Percentiles rank a stretch among this genome's conserved stretches.
Conservation (phyloP, 2,888 invertebrate species). For the Gibbula magus region DNA sequence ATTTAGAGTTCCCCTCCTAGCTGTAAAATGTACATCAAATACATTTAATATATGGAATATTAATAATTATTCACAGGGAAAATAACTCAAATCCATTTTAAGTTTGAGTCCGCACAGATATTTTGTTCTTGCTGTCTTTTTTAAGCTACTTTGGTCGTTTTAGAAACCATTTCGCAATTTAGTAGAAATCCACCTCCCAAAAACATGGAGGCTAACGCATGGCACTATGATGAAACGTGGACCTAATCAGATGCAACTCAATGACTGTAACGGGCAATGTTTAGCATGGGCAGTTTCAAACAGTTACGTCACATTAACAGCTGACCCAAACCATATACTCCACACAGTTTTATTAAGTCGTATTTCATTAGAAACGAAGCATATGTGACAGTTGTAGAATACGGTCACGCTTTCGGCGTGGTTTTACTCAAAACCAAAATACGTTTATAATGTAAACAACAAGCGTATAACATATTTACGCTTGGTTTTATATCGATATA, state of each 20-base stretch:
- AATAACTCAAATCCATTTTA: not conserved
- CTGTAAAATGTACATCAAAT: no score
- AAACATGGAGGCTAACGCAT: conserved; percentile 20
- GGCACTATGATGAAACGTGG: conserved; percentile 50
- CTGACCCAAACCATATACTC: not conserved
- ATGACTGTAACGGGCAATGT: not conserved
- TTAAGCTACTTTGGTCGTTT: not conserved
- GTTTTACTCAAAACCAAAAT: not conserved
- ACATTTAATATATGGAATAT: no score
- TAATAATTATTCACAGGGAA: no score
- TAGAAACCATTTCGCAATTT: not conserved
- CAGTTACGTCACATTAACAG: conserved; percentile 5
- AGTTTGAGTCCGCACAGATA: no score
- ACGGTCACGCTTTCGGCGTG: conserved; percentile 1
- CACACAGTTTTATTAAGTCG: not conserved
- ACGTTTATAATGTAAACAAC: not conserved
- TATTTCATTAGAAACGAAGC: not conserved
- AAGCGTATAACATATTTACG: not conserved
- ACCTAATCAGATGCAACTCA: not conserved
- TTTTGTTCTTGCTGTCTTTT: not conserved
- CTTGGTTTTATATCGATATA: not conserved
- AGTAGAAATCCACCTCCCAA: conserved; percentile 26
- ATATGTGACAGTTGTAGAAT: not conserved
- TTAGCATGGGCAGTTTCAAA: not conserved
- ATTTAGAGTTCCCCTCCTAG: no score